Evolutionary conservation across 2,113 vertebrate genomes (phyloP).

Genomic region (Misgurnus mizolepis): DNA sequence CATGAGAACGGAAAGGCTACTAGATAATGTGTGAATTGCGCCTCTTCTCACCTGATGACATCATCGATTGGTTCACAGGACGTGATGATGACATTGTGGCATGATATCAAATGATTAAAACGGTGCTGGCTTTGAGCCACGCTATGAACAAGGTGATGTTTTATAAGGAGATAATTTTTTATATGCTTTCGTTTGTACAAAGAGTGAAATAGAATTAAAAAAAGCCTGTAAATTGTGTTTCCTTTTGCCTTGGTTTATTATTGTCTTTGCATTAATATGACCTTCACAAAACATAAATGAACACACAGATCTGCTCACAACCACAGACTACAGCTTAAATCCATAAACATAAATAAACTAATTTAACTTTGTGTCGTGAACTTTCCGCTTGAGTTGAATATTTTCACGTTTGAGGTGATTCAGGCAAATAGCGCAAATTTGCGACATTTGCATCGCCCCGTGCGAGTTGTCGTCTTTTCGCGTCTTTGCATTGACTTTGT

Average conservation of each 20-base stretch:
- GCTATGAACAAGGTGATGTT: background rate
- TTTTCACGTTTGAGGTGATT: too few relatives aligned
- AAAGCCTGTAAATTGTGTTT: background rate
- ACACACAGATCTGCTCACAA: too few relatives aligned
- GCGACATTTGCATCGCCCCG: too few relatives aligned
- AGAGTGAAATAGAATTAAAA: conserved; percentile 71
- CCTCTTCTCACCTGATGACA: background rate
- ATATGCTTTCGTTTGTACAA: conserved; percentile 66
- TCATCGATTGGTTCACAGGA: conserved; percentile 10
- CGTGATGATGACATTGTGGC: conserved; percentile 35
- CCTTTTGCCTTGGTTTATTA: background rate
- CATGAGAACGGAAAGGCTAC: conserved; percentile 92
- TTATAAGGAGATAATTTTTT: conserved; percentile 50
- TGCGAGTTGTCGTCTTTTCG: too few relatives aligned
- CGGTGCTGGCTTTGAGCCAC: conserved; percentile 13
- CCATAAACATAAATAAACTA: too few relatives aligned
- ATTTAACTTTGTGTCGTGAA: too few relatives aligned
- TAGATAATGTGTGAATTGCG: conserved; percentile 76
- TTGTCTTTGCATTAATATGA: background rate
- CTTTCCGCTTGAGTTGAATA: too few relatives aligned
- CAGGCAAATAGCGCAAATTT: too few relatives aligned
- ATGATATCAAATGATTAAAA: conserved; percentile 13
- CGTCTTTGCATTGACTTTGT: too few relatives aligned
- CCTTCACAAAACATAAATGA: too few relatives aligned
- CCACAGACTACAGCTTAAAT: too few relatives aligned